Conservation (phyloP, 1,140 invertebrate genomes). For the Lepidotrigona ventralis region DNA sequence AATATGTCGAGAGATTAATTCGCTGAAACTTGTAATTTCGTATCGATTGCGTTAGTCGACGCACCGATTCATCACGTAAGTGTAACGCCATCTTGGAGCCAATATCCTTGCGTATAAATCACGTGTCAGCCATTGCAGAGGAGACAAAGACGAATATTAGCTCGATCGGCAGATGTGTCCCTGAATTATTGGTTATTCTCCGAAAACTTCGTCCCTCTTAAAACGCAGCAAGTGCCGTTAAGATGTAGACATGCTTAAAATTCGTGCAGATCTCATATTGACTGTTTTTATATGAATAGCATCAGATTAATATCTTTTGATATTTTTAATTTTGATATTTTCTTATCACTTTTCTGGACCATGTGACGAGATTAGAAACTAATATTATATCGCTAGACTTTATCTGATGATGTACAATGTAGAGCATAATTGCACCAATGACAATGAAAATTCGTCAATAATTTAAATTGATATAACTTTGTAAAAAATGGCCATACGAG, state of each 20-base stretch:
- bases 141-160: conserved; percentile 69
- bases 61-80: conserved; percentile 62
- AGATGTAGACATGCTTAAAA: background rate
- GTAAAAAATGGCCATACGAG: no score
- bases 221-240: background rate
- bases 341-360: no score
- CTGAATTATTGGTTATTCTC: conserved; percentile 58
- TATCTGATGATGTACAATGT: background rate
- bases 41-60: conserved; percentile 46
- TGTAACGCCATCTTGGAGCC: conserved; percentile 68
- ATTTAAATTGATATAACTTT: no score
- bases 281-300: no score
- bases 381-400: background rate
- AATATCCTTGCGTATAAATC: conserved; percentile 70
- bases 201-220: background rate
- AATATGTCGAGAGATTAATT: background rate
- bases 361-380: no score
- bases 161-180: conserved; percentile 60
- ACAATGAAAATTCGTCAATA: no score
- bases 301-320: no score
- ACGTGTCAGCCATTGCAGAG: conserved; percentile 62
- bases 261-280: no score
- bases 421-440: no score
- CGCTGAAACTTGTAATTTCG: conserved; percentile 39
- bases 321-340: no score